Base-by-base conservation (phyloP, 2,888 invertebrate species). In the Agrochola lota region DNA sequence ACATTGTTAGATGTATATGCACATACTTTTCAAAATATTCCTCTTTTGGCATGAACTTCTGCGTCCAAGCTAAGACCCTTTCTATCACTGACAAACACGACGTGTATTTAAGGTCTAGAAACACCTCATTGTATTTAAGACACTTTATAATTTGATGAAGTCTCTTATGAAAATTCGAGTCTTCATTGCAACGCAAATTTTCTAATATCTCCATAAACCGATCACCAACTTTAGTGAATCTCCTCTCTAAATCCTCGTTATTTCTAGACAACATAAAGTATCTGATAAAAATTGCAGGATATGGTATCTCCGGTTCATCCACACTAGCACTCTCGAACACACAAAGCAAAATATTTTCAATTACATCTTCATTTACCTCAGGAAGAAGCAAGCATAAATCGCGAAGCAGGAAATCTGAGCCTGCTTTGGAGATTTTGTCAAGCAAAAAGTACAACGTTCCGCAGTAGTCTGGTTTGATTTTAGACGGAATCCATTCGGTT, bases 1-100 rank as follows among this genome's bases (percentile, higher is more conserved):
- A 78, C 91, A 94, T 94, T 0, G 90, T 93, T 17, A 93, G 79
- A 84, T 95, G 93, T 66, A 95, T 79, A 12, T 84, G 71, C 0
- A 88, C 89, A 74, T 93, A 94, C 52, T 67, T 84, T 0, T 85
- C 67, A 49, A 95, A 93, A 77, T 93, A 81, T 71, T 88, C 77
- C 49, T 94, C 92, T 52, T 92, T 86, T 0, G 93, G 91, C 71
- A 94, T 80, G 30, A 92, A 74, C 17, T 77, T 88, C 9, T 90
- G 89, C 86, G 92, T 85, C 86, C 92, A 92, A 52, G 70, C 78
- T 6, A 90, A 79, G 23, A 94, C 80, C 55, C 80, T 88, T 68
- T 93, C 91, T 59, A 94, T 90, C 3, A 94, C 90, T 15, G 91
- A 90, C 43, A 93, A 78, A 80, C 91, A 91, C 5, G 91, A 88